Base-by-base conservation (phyloP, 2,113 vertebrate species). In the Melanotaenia duboulayi region DNA sequence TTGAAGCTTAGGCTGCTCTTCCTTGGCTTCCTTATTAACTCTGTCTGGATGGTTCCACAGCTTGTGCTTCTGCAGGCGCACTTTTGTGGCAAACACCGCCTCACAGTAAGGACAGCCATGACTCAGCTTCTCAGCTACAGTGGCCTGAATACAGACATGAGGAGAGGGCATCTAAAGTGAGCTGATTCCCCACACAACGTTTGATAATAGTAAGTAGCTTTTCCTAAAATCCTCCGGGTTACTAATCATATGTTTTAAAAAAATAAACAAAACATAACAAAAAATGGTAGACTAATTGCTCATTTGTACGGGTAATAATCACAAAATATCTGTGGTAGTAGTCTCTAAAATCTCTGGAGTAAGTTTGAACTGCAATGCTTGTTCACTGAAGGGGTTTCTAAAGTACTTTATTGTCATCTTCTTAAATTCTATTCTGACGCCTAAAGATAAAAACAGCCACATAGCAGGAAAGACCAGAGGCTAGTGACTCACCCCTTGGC, bases 41-140 rank as follows among this genome's bases (percentile, higher is more conserved):
- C 92, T 89, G 62, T 98, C 96, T 65, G 96, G 92, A 78, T 99
- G 97, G 86, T 97, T 99, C 97, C 97, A 98, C 63, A 95, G 91
- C 56, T 95, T 95, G 89, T 99, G 97, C 85, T 99, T 99, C 85
- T 98, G 95, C 86, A 99, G 94, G 81, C 97, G 97, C 13, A 96
- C 96, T 90, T 97, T 98, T 71, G 97, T 97, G 75, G 95, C 95
- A 87, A 99, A 99, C 59, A 94, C 93, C 0, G 97, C 97, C 92
- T 98, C 96, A 0, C 97, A 99, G 92, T 95, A 96, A 0, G 94
- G 94, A 80, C 97, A 99, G 0, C 95, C 91, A 50, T 97, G 96
- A 5, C 95, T 95, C 91, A 96, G 92, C 90, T 95, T 97, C 93
- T 97, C 96, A 0, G 95, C 90, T 80, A 95, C 92, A 0, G 95